These are phyloP conservation scores for Prionailurus viverrinus DNA, from an alignment of 2,113 vertebrate genomes.

Conservation along the genomic window DNA sequence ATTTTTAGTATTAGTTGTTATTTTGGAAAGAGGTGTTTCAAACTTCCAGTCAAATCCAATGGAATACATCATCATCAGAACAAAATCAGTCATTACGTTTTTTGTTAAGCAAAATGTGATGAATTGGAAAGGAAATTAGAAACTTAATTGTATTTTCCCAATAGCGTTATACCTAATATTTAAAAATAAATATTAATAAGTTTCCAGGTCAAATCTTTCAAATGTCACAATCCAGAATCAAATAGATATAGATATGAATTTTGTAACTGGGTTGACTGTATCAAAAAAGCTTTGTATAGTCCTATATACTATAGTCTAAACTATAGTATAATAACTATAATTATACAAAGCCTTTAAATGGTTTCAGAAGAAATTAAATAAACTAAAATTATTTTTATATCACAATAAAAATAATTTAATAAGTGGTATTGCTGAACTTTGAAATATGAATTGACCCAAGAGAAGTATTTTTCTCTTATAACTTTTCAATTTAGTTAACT, in stretches of 20 bases:
- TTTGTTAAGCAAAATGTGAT: slow-evolving; percentile 5
- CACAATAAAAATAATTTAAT: slow-evolving; percentile 71
- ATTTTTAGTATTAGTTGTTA: not conserved
- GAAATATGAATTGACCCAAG: not conserved
- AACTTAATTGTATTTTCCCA: not conserved
- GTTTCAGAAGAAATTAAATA: slow-evolving; percentile 58
- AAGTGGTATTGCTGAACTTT: not conserved
- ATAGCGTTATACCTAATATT: not conserved
- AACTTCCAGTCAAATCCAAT: not conserved
- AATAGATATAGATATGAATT: not conserved
- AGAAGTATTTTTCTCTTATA: not conserved
- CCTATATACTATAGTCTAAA: not conserved
- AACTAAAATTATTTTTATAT: slow-evolving; percentile 66
- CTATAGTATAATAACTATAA: no score
- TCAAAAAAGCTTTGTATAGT: not conserved
- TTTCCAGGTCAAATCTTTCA: not conserved
- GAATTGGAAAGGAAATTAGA: not conserved
- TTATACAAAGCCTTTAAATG: slow-evolving; percentile 61
- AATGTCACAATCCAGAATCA: not conserved
- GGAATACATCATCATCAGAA: not conserved
- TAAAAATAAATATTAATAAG: slow-evolving; percentile 4
- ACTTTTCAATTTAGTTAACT: not conserved
- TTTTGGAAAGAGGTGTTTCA: slow-evolving; percentile 13
- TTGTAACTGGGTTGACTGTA: not conserved
- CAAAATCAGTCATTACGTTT: not conserved